Evolutionary conservation across 2,888 invertebrate species (phyloP), one percentile per base, ranked within the genome.

Genomic region (Amblyjoppa fuscipennis): DNA sequence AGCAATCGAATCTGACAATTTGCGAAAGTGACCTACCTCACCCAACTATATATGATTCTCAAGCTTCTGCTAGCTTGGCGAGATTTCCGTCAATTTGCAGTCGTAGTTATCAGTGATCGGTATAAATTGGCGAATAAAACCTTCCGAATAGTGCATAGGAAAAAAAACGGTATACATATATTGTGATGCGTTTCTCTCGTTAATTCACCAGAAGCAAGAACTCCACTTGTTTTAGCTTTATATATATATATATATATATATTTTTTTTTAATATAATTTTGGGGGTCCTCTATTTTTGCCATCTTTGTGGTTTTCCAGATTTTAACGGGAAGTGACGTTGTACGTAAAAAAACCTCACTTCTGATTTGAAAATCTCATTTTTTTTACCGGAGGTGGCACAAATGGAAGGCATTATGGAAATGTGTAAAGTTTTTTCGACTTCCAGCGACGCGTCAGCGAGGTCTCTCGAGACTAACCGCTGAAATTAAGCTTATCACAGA

Each of bases 1-100:
- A 56, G 56, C 82, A 59, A 71, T 79, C 71, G 79, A 76, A 71
- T 59, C 75, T 73, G 79, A 81, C 79, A 82, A 82, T 85, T 82
- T 79, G 66, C 49, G 56, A 66, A 68, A 79, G 81, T 66, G 51
- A 78, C 59, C 28, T 45, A 16, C n/a, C 64, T 1, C 38, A 73
- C 6, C 49, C 64, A 51, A 70, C 20, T 59, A 78, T 70, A 76
- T 38, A 2, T 6, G 31, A 64, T 80, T 80, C 56, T 34, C 5
- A 61, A 16, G 34, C 16, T 34, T n/a, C 31, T 34, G 5, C n/a
- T 31, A 31, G 61, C 2, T 61, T 11, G 11, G 61, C 0, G 4
- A 61, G 13, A 3, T 61, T 61, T 45, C 28, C 28, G 20, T 53
- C 64, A 45, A 51, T 41, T 74, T 59, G 25, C 56, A 34, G 31